Conservation (phyloP, 2,888 invertebrate species). For the Rhagonycha lutea region DNA sequence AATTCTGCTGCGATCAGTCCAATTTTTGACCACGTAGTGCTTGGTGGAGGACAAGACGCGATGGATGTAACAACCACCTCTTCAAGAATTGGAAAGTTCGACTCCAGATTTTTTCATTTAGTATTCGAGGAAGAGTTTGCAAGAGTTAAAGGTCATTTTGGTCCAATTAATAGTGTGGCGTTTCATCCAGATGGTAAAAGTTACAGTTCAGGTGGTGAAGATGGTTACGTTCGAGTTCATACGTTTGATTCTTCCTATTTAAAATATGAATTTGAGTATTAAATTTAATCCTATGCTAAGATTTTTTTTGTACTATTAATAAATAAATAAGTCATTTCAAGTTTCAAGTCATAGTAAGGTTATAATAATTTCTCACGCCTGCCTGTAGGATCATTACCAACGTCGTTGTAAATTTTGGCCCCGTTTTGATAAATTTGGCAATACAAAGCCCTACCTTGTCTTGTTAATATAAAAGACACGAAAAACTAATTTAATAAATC, state of each 20-base stretch:
- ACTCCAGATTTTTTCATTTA: constrained; percentile 81
- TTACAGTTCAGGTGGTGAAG: constrained; percentile 97
- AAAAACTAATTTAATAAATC: not conserved
- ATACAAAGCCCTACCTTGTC: not conserved
- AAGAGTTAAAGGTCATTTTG: constrained; percentile 98
- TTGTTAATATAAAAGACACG: not conserved
- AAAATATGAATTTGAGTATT: constrained; percentile 92
- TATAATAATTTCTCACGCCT: not conserved
- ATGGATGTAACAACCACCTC: constrained; percentile 98
- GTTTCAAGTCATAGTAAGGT: too few relatives aligned
- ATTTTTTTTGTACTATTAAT: too few relatives aligned
- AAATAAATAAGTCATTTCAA: too few relatives aligned
- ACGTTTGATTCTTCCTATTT: constrained; percentile 95
- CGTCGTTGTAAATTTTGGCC: not conserved
- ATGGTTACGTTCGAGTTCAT: constrained; percentile 96
- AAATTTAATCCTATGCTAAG: constrained; percentile 28
- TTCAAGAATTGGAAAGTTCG: constrained; percentile 81
- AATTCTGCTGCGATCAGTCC: constrained; percentile 98
- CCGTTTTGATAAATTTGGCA: not conserved
- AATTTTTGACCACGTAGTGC: constrained; percentile 90
- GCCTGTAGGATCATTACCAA: not conserved
- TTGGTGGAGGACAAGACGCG: constrained; percentile 99
- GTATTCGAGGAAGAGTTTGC: constrained; percentile 97
- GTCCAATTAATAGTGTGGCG: constrained; percentile 97
- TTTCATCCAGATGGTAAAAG: constrained; percentile 98